Conservation (phyloP, 2,888 invertebrate species). For the Lacanobia oleracea region DNA sequence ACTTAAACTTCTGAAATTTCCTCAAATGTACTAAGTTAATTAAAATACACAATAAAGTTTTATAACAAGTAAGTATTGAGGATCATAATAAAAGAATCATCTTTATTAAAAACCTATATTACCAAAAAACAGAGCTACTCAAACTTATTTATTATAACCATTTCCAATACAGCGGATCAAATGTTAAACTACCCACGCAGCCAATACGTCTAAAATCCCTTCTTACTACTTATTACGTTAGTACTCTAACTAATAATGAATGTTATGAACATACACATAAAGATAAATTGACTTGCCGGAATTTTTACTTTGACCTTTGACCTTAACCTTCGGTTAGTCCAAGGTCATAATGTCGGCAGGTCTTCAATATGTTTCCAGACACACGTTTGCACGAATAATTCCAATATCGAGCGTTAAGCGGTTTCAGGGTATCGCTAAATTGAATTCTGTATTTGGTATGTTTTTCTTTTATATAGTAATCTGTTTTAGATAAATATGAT, state of each 20-base stretch:
- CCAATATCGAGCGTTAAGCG: constrained; percentile 45
- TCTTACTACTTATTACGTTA: constrained; percentile 29
- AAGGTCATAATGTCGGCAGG: constrained; percentile 38
- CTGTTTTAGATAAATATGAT: constrained; percentile 20
- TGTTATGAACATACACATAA: constrained; percentile 49
- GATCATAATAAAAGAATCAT: neutral
- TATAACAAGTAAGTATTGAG: neutral
- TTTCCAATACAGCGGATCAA: neutral
- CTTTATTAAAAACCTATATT: neutral
- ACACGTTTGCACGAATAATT: constrained; percentile 55
- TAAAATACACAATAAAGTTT: neutral
- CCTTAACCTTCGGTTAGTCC: constrained; percentile 21
- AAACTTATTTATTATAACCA: neutral
- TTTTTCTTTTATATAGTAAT: constrained; percentile 40
- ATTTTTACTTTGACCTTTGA: constrained; percentile 36
- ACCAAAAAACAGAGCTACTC: neutral
- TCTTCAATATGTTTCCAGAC: constrained; percentile 48
- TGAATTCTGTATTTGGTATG: constrained; percentile 44
- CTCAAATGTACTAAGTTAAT: neutral
- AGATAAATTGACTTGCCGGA: constrained; percentile 53
- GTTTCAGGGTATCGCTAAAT: constrained; percentile 44
- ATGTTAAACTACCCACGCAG: neutral
- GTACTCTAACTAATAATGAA: constrained; percentile 30
- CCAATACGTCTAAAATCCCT: constrained; percentile 15
- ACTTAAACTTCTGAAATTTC: neutral